These are phyloP conservation scores for Microctenopoma stevenorrisi DNA, from an alignment of 2,797 vertebrate species.

Conservation along the genomic window DNA sequence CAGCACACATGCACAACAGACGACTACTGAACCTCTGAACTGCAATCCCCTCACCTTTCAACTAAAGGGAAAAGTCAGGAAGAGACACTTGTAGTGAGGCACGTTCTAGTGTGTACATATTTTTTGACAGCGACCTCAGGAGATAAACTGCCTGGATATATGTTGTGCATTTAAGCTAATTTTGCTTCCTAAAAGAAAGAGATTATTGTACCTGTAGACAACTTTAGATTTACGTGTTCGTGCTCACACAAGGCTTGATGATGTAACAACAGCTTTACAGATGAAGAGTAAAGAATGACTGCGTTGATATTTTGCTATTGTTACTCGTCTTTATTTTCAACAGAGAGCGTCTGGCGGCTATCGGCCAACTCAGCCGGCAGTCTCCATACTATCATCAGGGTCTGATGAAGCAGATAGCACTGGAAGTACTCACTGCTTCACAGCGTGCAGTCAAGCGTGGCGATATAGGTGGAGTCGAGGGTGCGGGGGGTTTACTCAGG, in stretches of 20 bases:
- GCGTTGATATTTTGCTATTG: slow-evolving; percentile 59
- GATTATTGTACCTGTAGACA: slow-evolving; percentile 7
- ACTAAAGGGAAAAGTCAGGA: slow-evolving; percentile 57
- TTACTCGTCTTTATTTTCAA: slow-evolving; percentile 69
- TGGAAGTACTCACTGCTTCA: slow-evolving; percentile 59
- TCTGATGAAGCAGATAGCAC: slow-evolving; percentile 79
- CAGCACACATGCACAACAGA: slow-evolving; percentile 55
- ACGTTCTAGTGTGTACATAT: slow-evolving; percentile 48
- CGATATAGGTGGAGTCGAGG: slow-evolving; percentile 68
- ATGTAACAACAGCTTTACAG: slow-evolving; percentile 45
- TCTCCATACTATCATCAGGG: slow-evolving; percentile 77
- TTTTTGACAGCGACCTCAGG: slow-evolving; percentile 19
- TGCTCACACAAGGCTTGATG: slow-evolving; percentile 27
- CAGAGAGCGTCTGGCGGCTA: slow-evolving; percentile 57
- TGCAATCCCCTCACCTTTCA: slow-evolving; percentile 64
- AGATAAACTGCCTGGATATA: slow-evolving; percentile 23
- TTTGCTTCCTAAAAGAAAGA: slow-evolving; percentile 17
- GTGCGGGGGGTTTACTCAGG: slow-evolving; percentile 46
- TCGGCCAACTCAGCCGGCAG: slow-evolving; percentile 70
- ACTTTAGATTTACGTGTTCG: slow-evolving; percentile 1
- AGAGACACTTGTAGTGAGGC: slow-evolving; percentile 59
- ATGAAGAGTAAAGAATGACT: slow-evolving; percentile 34
- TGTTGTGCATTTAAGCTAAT: neutral
- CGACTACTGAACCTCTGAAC: slow-evolving; percentile 54
- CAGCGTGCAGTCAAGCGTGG: slow-evolving; percentile 72